Evolutionary conservation across 2,888 invertebrate genomes (phyloP).

Genomic region (Aromia moschata): DNA sequence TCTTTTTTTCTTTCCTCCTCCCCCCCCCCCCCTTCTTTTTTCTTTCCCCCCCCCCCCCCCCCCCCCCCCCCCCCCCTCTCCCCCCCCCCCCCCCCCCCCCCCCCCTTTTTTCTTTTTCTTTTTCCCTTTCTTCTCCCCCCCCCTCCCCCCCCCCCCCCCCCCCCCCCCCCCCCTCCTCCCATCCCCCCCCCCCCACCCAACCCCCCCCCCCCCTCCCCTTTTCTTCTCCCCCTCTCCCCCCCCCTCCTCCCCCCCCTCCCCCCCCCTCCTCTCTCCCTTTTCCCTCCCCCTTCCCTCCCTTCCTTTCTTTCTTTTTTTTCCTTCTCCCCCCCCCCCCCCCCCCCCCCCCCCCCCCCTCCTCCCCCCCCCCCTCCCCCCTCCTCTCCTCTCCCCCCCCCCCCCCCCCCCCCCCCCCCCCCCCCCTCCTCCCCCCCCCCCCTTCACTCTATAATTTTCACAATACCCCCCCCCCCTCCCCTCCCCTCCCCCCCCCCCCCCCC

Average conservation of each 20-base stretch:
- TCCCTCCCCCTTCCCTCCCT: neutral
- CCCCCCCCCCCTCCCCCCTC: neutral
- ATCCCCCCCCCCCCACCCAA: too few species aligned
- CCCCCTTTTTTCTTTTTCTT: neutral
- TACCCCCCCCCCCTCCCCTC: neutral
- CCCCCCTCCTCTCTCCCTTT: neutral
- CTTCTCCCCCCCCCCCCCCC: neutral
- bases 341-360: neutral
- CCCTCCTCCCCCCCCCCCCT: neutral
- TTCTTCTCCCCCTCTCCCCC: too few species aligned
- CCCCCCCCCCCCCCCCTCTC: neutral
- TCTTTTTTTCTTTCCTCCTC: neutral
- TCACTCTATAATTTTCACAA: neutral
- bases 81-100: neutral
- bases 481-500: neutral
- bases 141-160: neutral
- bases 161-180: neutral
- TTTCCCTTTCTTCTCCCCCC: slow-evolving; percentile 2
- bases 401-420: neutral
- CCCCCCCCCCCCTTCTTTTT: neutral
- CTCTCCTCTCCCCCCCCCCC: neutral
- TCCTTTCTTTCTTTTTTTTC: neutral
- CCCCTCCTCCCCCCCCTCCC: neutral
- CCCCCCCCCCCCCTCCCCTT: too few species aligned
- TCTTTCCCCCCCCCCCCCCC: neutral